These are phyloP conservation scores for Aphis gossypii DNA, from an alignment of 1,140 invertebrate species.

Conservation along the genomic window DNA sequence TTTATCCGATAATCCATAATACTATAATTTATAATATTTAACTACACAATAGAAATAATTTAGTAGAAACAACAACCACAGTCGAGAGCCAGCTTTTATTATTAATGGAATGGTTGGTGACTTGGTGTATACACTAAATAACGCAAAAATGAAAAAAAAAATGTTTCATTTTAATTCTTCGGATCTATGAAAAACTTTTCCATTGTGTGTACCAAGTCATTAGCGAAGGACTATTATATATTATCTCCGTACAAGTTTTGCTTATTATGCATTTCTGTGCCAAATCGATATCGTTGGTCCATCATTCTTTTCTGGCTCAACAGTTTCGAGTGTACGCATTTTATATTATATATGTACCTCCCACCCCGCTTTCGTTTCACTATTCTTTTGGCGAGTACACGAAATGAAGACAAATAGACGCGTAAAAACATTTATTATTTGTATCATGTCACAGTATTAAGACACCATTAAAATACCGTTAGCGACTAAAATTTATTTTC, in stretches of 20 bases:
- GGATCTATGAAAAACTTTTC: slow-evolving; percentile 32
- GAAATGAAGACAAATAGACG: slow-evolving; percentile 39
- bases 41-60: neutral
- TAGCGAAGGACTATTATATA: slow-evolving; percentile 18
- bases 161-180: neutral
- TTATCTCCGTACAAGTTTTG: neutral
- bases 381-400: neutral
- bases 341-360: neutral
- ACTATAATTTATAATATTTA: neutral
- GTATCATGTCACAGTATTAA: slow-evolving; percentile 25
- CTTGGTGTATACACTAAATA: neutral
- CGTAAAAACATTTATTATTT: slow-evolving; percentile 32
- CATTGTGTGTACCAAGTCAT: neutral
- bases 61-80: neutral
- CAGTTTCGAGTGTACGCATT: slow-evolving; percentile 23
- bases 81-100: slow-evolving; percentile 16
- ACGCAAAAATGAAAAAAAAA: neutral
- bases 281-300: slow-evolving; percentile 32
- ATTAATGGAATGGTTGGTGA: neutral
- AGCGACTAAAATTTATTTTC: slow-evolving; percentile 28
- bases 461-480: slow-evolving; percentile 46
- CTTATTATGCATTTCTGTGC: slow-evolving; percentile 37
- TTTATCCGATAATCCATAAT: neutral
- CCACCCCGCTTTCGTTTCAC: neutral
- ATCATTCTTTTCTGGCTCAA: slow-evolving; percentile 48